Conservation (phyloP, 1,140 invertebrate species). For the Zaprionus kolodkinae region DNA sequence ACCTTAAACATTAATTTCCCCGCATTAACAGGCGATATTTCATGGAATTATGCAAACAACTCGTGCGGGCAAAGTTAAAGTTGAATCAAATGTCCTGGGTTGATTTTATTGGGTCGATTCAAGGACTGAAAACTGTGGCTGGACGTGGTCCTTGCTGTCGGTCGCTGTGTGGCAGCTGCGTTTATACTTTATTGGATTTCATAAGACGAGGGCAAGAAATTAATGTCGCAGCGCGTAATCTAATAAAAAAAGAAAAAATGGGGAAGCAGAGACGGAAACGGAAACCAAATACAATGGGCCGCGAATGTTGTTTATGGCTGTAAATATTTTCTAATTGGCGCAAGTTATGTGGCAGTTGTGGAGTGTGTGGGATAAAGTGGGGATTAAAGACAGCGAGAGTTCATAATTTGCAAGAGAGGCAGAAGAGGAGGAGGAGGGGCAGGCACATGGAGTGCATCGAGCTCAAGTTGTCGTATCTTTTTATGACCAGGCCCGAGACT, state of each 20-base stretch:
- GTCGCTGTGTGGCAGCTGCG: constrained; percentile 52
- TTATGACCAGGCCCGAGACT: constrained; percentile 28
- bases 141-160: not conserved
- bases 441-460: constrained; percentile 29
- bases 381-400: not conserved
- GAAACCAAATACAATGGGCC: constrained; percentile 36
- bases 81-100: constrained; percentile 16
- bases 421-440: too few relatives aligned
- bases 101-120: constrained; percentile 15
- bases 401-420: constrained; percentile 28
- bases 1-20: not conserved
- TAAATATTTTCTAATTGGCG: constrained; percentile 74
- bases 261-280: constrained; percentile 23
- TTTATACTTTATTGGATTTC: constrained; percentile 66
- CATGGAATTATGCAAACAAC: constrained; percentile 16
- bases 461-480: constrained; percentile 46
- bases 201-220: constrained; percentile 50
- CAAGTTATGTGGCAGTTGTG: constrained; percentile 54
- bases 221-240: constrained; percentile 69
- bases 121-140: constrained; percentile 4
- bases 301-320: constrained; percentile 78
- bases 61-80: constrained; percentile 8
- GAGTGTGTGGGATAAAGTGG: not conserved
- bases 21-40: constrained; percentile 24
- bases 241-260: constrained; percentile 65